Percentiles rank a stretch among this genome's conserved stretches.
Evolutionary conservation across 2,113 vertebrate species (phyloP).

Genomic region (Mormyrus iriodes): DNA sequence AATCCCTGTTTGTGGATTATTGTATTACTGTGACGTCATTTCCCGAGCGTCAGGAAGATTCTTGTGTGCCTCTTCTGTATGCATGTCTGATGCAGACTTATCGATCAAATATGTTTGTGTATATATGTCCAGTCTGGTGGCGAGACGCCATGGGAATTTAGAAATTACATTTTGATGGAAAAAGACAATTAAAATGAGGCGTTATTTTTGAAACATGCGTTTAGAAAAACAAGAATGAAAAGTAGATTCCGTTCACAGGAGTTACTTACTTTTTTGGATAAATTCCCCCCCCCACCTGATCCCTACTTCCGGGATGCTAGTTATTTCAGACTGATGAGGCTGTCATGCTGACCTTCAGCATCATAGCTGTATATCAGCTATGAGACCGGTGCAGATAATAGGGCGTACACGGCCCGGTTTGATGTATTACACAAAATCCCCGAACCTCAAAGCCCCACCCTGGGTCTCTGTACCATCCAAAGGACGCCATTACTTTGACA

Average conservation of each 20-base stretch:
- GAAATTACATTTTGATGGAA: background rate
- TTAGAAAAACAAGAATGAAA: background rate
- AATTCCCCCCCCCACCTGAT: background rate
- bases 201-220: background rate
- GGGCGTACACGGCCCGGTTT: background rate
- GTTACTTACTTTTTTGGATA: background rate
- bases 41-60: background rate
- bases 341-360: constrained; percentile 11
- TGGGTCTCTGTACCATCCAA: background rate
- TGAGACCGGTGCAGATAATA: constrained; percentile 13
- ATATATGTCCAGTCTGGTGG: background rate
- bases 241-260: background rate
- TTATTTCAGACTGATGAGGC: constrained; percentile 20
- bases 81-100: background rate
- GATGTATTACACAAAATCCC: constrained; percentile 14
- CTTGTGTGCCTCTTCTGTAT: background rate
- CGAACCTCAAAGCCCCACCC: background rate
- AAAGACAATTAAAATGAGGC: background rate
- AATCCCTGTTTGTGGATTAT: background rate
- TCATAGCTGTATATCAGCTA: constrained; percentile 8
- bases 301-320: background rate
- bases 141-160: background rate
- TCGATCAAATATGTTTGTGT: background rate
- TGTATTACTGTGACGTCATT: background rate
- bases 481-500: constrained; percentile 8